Conservation (phyloP, 2,797 vertebrate genomes). For the Meriones psammophilus region DNA sequence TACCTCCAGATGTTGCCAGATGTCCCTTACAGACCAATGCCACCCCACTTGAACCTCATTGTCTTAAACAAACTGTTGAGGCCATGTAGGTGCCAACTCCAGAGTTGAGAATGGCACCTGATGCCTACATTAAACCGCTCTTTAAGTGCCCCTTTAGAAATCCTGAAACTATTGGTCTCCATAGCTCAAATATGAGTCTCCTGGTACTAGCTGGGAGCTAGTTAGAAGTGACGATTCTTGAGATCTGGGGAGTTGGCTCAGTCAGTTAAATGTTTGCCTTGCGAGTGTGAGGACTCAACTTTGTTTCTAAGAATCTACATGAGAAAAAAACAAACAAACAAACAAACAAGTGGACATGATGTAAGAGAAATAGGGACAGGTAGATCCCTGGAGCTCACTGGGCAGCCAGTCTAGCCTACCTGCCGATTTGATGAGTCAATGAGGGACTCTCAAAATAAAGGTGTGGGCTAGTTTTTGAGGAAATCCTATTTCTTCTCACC, state of each 20-base stretch:
- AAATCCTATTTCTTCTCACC: neutral
- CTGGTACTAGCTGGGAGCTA: neutral
- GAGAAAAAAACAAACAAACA: neutral
- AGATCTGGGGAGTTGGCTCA: neutral
- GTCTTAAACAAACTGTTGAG: neutral
- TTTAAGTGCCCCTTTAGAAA: neutral
- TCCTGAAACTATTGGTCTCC: neutral
- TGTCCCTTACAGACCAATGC: neutral
- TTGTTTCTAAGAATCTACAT: neutral
- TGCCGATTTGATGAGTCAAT: neutral
- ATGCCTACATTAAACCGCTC: too few species aligned
- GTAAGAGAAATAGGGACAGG: neutral
- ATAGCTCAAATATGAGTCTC: neutral
- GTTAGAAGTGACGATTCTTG: neutral
- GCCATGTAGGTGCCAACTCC: neutral
- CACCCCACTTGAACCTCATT: neutral
- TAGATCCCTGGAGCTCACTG: neutral
- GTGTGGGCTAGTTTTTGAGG: neutral
- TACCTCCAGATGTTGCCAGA: neutral
- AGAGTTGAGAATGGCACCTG: neutral
- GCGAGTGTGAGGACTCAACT: neutral
- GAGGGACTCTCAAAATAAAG: neutral
- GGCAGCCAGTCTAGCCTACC: neutral
- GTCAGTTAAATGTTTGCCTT: neutral
- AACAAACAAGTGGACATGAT: neutral